Evolutionary conservation across 2,888 invertebrate genomes (phyloP).

Genomic region (Tinea trinotella): DNA sequence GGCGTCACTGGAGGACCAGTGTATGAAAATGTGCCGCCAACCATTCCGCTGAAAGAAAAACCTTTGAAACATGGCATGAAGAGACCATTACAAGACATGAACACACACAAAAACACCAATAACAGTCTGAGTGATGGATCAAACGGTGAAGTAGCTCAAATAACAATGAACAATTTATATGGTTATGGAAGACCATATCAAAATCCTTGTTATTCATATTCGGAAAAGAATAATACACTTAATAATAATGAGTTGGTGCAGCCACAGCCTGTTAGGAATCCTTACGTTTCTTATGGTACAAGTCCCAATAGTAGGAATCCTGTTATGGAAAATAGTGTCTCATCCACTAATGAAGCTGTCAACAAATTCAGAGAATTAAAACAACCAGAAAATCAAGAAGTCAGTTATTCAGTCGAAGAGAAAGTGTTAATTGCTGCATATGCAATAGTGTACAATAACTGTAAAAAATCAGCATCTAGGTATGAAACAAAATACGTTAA

Average conservation of each 20-base stretch:
- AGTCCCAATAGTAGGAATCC: conserved; percentile 30
- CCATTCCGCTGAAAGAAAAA: conserved; percentile 55
- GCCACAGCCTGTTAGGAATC: no score
- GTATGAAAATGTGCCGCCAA: conserved; percentile 62
- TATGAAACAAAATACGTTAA: conserved; percentile 56
- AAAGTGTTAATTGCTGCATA: conserved; percentile 54
- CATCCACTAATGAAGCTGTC: conserved; percentile 53
- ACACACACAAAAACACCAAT: conserved; percentile 8
- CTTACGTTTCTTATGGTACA: conserved; percentile 29
- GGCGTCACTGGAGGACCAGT: conserved; percentile 70
- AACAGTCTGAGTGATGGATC: conserved; percentile 50
- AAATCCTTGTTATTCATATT: conserved; percentile 19
- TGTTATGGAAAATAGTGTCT: conserved; percentile 61
- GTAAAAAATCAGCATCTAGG: conserved; percentile 52
- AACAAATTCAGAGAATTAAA: conserved; percentile 49
- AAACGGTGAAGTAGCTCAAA: conserved; percentile 43
- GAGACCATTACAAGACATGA: conserved; percentile 38
- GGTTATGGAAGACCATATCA: neutral
- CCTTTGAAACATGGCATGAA: conserved; percentile 45
- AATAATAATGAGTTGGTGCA: conserved; percentile 32
- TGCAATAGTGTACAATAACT: conserved; percentile 59
- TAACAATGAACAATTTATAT: conserved; percentile 30
- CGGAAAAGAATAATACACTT: conserved; percentile 43
- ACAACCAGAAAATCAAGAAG: conserved; percentile 40
- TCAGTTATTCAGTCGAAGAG: conserved; percentile 55